Percentiles rank a stretch among this genome's conserved stretches.
These are phyloP conservation scores for Brevimyrus niger DNA, from an alignment of 2,113 vertebrate species.

Conservation along the genomic window DNA sequence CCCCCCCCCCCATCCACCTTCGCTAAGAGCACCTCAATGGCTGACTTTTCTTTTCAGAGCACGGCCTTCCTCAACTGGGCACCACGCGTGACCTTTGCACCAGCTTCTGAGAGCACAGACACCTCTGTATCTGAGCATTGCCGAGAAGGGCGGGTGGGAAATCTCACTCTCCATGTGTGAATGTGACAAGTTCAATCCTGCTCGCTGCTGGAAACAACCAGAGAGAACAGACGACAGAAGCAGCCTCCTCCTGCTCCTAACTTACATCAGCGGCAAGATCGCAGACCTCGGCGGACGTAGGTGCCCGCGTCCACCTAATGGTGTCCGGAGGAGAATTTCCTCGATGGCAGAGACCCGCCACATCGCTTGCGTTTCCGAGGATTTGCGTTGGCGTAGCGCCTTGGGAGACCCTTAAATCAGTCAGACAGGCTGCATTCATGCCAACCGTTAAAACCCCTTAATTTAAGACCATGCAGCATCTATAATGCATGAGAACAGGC, in stretches of 20 bases:
- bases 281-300: neutral
- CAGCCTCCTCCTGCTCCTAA: neutral
- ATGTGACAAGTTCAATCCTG: neutral
- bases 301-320: neutral
- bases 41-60: neutral
- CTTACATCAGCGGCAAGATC: neutral
- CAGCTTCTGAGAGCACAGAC: neutral
- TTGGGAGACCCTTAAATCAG: neutral
- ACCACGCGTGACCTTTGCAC: neutral
- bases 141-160: neutral
- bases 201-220: neutral
- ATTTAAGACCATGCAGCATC: neutral
- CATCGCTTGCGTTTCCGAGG: neutral
- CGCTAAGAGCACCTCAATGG: neutral
- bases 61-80: neutral
- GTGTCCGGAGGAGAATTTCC: neutral
- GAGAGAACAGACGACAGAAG: neutral
- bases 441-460: neutral
- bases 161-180: neutral
- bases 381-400: neutral
- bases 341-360: neutral
- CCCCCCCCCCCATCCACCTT: neutral
- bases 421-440: neutral
- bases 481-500: neutral
- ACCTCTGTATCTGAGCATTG: neutral